Base-by-base conservation (phyloP, 2,888 invertebrate genomes). In the Aproaerema taeniolella region DNA sequence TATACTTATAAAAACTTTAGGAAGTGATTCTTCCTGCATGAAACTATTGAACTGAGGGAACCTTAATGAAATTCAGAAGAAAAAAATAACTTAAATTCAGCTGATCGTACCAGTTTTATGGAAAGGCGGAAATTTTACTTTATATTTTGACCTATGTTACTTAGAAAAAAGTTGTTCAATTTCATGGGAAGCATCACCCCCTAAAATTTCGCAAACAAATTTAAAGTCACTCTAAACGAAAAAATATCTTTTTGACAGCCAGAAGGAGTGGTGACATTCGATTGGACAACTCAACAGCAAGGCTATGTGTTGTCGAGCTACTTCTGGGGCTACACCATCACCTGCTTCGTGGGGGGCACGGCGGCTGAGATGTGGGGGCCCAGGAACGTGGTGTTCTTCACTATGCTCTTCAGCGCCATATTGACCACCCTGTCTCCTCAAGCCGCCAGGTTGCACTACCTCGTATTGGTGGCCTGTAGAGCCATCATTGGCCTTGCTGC, bases 361-460 rank as follows among this genome's bases (percentile, higher is more conserved):
- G 65, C 91, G 7, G 91, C 92, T 0, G 92, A 92, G 72, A 73
- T 88, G 58, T 89, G 91, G 65, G 91, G 91, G 0, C 87, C 90
- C 0, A 76, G 89, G 15, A 80, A 81, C 45, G 86, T 90, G 31
- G 88, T 91, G 1, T 89, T 90, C 20, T 73, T 88, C 37, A 88
- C 89, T 1, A 87, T 88, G 71, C 48, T 89, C 8, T 55, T 89
- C 16, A 78, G 85, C 33, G 89, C 88, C 0, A 43, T 89, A 2
- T 67, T 91, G 10, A 92, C 92, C 0, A 78, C 89, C 1, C 50
- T 92, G 2, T 88, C 88, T n/a, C 92, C 92, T 0, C 61, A 87
- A 31, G 88, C 89, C 0, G 91, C 92, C 0, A 67, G 82, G 28
- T 68, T 87, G 53, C 88, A 90, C 52, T 90, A 89, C 50, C 67